phyloP scores from a whole-genome alignment of 2,888 invertebrate genomes.

The Agapetus fuscipes region DNA sequence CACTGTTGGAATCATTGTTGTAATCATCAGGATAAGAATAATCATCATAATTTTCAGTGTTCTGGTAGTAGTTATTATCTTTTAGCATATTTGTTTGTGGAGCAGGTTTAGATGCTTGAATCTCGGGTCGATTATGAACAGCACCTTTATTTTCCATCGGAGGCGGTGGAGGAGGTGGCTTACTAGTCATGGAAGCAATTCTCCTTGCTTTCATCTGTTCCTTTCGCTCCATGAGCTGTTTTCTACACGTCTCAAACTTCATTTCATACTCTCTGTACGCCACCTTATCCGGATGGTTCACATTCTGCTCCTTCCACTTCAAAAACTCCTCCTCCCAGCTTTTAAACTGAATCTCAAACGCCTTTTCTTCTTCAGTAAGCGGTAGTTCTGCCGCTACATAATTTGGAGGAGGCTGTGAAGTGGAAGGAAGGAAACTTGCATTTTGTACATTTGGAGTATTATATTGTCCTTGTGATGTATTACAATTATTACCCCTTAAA shows the following conservation, averaged over 20 bases:
- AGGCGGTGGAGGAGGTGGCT: not conserved
- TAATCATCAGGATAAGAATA: not conserved
- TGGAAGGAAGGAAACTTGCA: slow-evolving; percentile 3
- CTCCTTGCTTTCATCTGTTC: slow-evolving; percentile 70
- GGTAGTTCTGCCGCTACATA: slow-evolving; percentile 25
- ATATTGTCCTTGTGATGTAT: not conserved
- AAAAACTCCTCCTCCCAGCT: slow-evolving; percentile 90
- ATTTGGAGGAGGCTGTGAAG: slow-evolving; percentile 8
- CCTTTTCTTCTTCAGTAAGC: slow-evolving; percentile 57
- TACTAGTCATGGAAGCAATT: slow-evolving; percentile 20
- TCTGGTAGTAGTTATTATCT: not conserved
- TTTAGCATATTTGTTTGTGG: not conserved
- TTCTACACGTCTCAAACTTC: slow-evolving; percentile 78
- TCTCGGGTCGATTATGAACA: too few relatives aligned
- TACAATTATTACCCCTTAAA: not conserved
- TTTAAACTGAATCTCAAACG: slow-evolving; percentile 80
- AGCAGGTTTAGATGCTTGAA: too few relatives aligned
- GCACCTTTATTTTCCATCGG: too few relatives aligned
- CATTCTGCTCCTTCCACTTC: slow-evolving; percentile 85
- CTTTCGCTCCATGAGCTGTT: slow-evolving; percentile 67
- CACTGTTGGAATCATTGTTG: not conserved
- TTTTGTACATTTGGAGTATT: slow-evolving; percentile 2
- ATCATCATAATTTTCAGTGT: not conserved
- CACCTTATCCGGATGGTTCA: slow-evolving; percentile 82
- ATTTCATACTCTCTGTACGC: slow-evolving; percentile 79